Percentiles rank a stretch among this genome's conserved stretches.
These are phyloP conservation scores for Eledona agricola DNA, from an alignment of 2,888 invertebrate species.

Conservation along the genomic window DNA sequence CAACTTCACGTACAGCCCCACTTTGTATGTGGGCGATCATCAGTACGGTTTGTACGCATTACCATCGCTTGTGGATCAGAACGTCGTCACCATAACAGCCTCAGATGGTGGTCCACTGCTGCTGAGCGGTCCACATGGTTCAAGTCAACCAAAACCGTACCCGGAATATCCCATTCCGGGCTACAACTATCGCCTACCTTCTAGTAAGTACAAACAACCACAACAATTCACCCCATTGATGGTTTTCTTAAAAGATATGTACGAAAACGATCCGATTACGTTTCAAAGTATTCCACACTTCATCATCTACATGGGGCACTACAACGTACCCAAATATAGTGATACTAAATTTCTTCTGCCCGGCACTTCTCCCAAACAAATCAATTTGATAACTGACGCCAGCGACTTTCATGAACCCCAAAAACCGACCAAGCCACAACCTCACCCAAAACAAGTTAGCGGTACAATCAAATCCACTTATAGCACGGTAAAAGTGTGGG, in stretches of 20 bases:
- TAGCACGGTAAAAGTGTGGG: conserved; percentile 66
- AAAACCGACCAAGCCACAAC: conserved; percentile 55
- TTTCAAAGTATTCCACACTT: conserved; percentile 57
- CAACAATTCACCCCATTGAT: conserved; percentile 11
- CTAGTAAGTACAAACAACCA: conserved; percentile 44
- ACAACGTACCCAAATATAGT: conserved; percentile 72
- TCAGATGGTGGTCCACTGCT: conserved; percentile 74
- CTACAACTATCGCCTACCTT: conserved; percentile 53
- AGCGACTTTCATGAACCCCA: conserved; percentile 50
- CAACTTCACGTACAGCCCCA: conserved; percentile 69
- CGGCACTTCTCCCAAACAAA: conserved; percentile 49
- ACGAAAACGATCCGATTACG: conserved; percentile 48
- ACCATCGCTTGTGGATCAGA: conserved; percentile 91
- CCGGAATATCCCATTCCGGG: conserved; percentile 56
- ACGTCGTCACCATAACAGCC: conserved; percentile 82
- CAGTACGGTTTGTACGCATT: conserved; percentile 89
- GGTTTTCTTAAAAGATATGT: conserved; percentile 41
- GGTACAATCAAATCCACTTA: conserved; percentile 5
- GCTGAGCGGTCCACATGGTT: conserved; percentile 74
- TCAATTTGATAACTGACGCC: conserved; percentile 55
- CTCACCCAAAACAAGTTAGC: too few species aligned
- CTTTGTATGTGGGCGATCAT: conserved; percentile 92
- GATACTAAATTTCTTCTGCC: conserved; percentile 58
- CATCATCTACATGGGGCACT: conserved; percentile 70
- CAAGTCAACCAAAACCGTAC: conserved; percentile 51